Conservation (phyloP, 2,797 vertebrate genomes). For the Schizopygopsis malacanthus region DNA sequence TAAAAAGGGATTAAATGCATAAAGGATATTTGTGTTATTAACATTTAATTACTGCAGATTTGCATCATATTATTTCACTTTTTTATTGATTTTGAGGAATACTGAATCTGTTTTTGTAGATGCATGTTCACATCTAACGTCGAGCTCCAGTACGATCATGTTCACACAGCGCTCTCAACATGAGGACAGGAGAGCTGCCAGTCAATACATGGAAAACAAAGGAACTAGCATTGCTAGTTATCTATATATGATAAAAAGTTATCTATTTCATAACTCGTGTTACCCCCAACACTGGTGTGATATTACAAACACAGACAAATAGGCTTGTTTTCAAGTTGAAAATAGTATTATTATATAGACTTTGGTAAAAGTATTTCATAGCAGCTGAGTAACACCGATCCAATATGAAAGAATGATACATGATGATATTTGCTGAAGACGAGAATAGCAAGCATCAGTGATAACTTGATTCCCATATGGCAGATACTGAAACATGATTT, state of each 20-base stretch:
- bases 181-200: too few species aligned
- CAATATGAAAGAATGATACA: constrained; percentile 52
- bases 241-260: too few species aligned
- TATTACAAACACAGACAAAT: neutral
- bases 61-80: too few species aligned
- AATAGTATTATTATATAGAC: constrained; percentile 33
- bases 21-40: neutral
- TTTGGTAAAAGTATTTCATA: neutral
- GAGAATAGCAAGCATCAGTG: neutral
- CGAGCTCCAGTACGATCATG: too few species aligned
- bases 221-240: neutral
- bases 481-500: neutral
- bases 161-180: too few species aligned
- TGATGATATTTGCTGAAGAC: constrained; percentile 65
- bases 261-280: too few species aligned
- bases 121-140: neutral
- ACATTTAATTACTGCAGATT: neutral
- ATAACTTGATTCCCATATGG: constrained; percentile 50
- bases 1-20: too few species aligned
- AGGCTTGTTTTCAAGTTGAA: constrained; percentile 68
- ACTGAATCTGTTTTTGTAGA: neutral
- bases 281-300: too few species aligned
- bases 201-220: neutral
- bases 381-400: neutral
- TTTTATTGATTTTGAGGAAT: neutral